Base-by-base conservation (phyloP, 2,888 invertebrate species). In the Axea sp. region DNA sequence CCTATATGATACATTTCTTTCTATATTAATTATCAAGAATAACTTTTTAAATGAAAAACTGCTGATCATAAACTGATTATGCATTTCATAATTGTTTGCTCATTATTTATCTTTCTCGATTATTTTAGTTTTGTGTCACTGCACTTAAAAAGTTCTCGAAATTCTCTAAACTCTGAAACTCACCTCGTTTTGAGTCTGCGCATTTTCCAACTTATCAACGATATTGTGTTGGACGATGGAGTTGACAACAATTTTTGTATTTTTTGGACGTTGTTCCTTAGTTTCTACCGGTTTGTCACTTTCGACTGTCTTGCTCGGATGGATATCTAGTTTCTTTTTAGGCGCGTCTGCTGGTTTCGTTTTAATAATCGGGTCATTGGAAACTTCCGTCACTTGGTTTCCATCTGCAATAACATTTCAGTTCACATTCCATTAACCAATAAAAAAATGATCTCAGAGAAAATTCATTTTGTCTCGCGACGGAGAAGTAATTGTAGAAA, bases 271-370 rank as follows among this genome's bases (percentile, higher is more conserved):
- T 14, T 77, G 77, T 31, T 86, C 86, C 49, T 85, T 86, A 19
- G 84, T 84, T 43, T 84, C 85, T 0, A 68, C 76, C n/a, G 76
- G 77, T 9, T 78, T 39, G 12, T 78, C 78, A 31, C 62, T 75
- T 72, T 85, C 86, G 62, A 82, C 77, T 0, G 85, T 86, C 67
- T 86, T 87, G 76, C 86, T 87, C 14, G 87, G 86, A 45, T 85
- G 84, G 28, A 87, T 87, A 64, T 86, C 81, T 15, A 79, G 79
- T 31, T 74, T 76, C 69, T 83, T 85, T 77, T 86, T 85, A 45
- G 77, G 78, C 37, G 60, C 49, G 14, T 80, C 80, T 19, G 77
- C 59, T n/a, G 87, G 87, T 64, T 86, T 87, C 17, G 87, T 87
- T 69, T 85, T 81, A 47, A 87, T 87, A 14, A 81, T 64, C 30